Evolutionary conservation across 2,888 invertebrate species (phyloP).

Genomic region (Branchellion lobata): DNA sequence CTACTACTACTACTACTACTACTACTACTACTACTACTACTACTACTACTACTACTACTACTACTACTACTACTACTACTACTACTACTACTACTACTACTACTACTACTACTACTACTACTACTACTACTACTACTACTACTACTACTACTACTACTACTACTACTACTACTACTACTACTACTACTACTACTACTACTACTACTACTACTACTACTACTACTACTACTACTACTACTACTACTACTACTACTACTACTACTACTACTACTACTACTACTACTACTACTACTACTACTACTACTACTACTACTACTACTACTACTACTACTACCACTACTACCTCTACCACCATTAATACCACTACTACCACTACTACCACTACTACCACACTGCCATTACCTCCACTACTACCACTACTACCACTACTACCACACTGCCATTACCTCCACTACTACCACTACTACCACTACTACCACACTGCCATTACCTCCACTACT

Average conservation of each 20-base stretch:
- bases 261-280: neutral
- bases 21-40: constrained; percentile 4
- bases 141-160: constrained; percentile 1
- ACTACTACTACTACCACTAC: neutral
- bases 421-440: no score
- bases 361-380: neutral
- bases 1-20: neutral
- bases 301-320: constrained; percentile 12
- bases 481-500: no score
- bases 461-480: no score
- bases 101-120: constrained; percentile 23
- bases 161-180: constrained; percentile 1
- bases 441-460: no score
- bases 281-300: constrained; percentile 20
- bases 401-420: no score
- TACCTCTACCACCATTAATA: neutral
- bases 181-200: neutral
- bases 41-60: neutral
- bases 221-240: constrained; percentile 1
- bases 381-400: neutral
- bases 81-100: constrained; percentile 23
- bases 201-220: constrained; percentile 1
- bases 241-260: constrained; percentile 5
- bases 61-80: constrained; percentile 19
- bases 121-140: constrained; percentile 20